Evolutionary conservation across 2,888 invertebrate genomes (phyloP), one percentile per base, ranked within the genome.

Genomic region (Pyrocoelia pectoralis): DNA sequence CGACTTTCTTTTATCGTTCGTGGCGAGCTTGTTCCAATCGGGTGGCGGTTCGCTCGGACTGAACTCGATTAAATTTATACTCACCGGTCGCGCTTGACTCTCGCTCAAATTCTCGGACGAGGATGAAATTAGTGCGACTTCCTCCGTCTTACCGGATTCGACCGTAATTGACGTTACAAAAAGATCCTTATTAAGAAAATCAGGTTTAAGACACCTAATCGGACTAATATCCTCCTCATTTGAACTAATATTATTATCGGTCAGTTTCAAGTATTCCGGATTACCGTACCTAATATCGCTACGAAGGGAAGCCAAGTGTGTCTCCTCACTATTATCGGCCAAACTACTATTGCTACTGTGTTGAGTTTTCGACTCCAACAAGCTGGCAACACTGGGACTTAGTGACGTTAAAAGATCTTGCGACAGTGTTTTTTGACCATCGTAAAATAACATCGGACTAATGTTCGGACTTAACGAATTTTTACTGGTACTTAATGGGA

Each of bases 1-100:
- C 2, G 77, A 77, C 68, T 80, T 80, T 48, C 80, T 63, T 66
- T 80, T 80, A 54, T 80, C 80, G 52, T 75, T 76, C 24, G 66
- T 68, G n/a, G 54, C 64, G 5, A 28, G 50, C 5, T 67, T 51
- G 46, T 55, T 70, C 1, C 70, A 67, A 15, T 46, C 49, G 13
- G 43, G 50, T 28, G 59, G 2, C 6, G 56, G 60, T n/a, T 63
- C 63, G 28, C 46, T 50, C 1, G 76, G 74, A 67, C 77, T 79
- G 57, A 79, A 78, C 54, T 79, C 78, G 38, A 79, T 79, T 53
- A 79, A 68, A 68, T 79, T 76, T 12, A 72, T 61, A 67, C 74
- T 76, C 15, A 55, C 59, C 10, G 73, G 72, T n/a, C 71, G 61
- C 5, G 68, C 61, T 9, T 67, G 2, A 33, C 33, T 68, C n/a